Percentiles rank a stretch among this genome's conserved stretches.
Conservation (phyloP, 2,797 vertebrate species). For the Scolopax bukidnonensis region DNA sequence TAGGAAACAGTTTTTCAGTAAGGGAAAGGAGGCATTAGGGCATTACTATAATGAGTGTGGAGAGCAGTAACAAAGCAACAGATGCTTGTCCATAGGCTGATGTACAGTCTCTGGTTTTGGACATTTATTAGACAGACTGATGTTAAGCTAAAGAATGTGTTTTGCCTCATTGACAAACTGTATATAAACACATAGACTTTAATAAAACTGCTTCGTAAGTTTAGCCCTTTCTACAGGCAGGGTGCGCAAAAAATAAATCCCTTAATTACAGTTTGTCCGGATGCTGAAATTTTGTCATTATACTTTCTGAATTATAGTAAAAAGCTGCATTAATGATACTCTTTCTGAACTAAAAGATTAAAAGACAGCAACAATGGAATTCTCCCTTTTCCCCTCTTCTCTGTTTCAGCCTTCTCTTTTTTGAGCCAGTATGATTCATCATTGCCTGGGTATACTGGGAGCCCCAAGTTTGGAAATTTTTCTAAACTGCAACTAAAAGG, state of each 20-base stretch:
- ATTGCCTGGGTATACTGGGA: conserved; percentile 39
- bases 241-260: background rate
- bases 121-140: conserved; percentile 20
- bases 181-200: background rate
- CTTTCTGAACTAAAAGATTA: background rate
- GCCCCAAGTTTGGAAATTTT: conserved; percentile 66
- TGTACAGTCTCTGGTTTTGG: background rate
- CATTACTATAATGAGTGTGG: background rate
- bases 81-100: conserved; percentile 27
- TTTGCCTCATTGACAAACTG: background rate
- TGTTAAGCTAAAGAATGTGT: background rate
- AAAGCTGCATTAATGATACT: background rate
- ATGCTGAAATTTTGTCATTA: background rate
- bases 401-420: conserved; percentile 4
- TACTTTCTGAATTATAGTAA: background rate
- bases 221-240: background rate
- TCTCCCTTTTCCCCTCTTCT: conserved; percentile 1
- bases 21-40: background rate
- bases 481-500: conserved; percentile 29
- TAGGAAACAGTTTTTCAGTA: background rate
- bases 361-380: conserved; percentile 6
- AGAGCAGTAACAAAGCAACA: conserved; percentile 23
- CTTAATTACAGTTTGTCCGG: background rate
- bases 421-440: conserved; percentile 53
- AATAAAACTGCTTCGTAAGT: background rate